phyloP scores from a whole-genome alignment of 23 tunicate species.

The Oikopleura albicans region DNA sequence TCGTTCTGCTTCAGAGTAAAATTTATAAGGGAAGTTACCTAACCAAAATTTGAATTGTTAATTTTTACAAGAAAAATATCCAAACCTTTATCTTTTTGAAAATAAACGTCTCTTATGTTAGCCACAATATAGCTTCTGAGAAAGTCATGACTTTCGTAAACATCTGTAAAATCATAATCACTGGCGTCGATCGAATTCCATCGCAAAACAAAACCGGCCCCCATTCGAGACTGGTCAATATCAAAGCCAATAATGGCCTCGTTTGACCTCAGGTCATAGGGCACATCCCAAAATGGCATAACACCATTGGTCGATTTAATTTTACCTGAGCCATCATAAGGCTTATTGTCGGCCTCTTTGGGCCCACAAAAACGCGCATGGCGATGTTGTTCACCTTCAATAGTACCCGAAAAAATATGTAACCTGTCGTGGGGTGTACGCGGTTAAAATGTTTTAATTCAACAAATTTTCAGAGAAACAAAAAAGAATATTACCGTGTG shows the following conservation, averaged over 20 bases:
- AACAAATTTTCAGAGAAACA: too few relatives aligned
- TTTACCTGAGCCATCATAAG: slow-evolving; percentile 6
- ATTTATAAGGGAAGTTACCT: too few relatives aligned
- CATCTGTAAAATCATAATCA: not conserved
- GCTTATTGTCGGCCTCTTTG: not conserved
- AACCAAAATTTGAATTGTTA: too few relatives aligned
- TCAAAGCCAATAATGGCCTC: not conserved
- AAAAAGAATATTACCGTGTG: too few relatives aligned
- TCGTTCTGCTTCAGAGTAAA: too few relatives aligned
- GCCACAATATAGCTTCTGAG: not conserved
- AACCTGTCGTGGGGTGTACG: too few relatives aligned
- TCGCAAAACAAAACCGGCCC: not conserved
- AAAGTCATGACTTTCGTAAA: not conserved
- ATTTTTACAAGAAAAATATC: too few relatives aligned
- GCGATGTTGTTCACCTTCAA: not conserved
- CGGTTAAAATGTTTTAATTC: too few relatives aligned
- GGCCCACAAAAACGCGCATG: slow-evolving; percentile 2
- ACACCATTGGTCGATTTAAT: not conserved
- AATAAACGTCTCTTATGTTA: not conserved
- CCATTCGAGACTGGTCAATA: not conserved
- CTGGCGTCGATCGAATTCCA: not conserved
- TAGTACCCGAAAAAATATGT: not conserved
- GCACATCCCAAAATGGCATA: slow-evolving; percentile 14
- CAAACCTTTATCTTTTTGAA: not conserved
- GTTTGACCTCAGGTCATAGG: not conserved